Conservation (phyloP, 37 sponge, comb jelly and placozoan species). For the Spongilla lacustris region DNA sequence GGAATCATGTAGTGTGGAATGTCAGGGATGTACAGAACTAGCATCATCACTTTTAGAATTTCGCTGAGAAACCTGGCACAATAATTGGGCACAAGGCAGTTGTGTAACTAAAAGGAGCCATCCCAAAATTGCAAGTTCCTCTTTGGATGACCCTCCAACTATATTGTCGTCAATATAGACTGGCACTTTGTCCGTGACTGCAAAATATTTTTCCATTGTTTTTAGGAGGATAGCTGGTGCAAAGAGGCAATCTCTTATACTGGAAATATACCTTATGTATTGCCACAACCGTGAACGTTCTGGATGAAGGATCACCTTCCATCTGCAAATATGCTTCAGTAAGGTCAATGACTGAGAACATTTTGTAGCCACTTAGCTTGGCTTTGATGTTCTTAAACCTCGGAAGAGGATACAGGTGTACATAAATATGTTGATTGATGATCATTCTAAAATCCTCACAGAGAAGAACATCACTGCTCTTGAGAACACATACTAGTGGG, state of each 20-base stretch:
- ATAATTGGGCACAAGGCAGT: neutral
- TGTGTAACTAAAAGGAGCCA: neutral
- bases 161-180: neutral
- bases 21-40: neutral
- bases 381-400: neutral
- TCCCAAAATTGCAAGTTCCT: neutral
- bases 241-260: conserved; percentile 3
- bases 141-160: neutral
- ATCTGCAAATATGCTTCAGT: neutral
- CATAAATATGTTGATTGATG: neutral
- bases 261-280: neutral
- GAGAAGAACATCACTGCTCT: neutral
- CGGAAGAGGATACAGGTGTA: neutral
- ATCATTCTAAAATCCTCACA: neutral
- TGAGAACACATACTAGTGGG: neutral
- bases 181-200: neutral
- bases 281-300: neutral
- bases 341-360: neutral
- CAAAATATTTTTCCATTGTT: neutral
- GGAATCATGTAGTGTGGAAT: neutral
- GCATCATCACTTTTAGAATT: neutral
- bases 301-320: neutral
- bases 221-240: neutral
- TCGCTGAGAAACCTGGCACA: neutral
- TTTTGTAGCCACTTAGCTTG: neutral